phyloP scores from a whole-genome alignment of 2,888 invertebrate species.

The Idaea dimidiata region DNA sequence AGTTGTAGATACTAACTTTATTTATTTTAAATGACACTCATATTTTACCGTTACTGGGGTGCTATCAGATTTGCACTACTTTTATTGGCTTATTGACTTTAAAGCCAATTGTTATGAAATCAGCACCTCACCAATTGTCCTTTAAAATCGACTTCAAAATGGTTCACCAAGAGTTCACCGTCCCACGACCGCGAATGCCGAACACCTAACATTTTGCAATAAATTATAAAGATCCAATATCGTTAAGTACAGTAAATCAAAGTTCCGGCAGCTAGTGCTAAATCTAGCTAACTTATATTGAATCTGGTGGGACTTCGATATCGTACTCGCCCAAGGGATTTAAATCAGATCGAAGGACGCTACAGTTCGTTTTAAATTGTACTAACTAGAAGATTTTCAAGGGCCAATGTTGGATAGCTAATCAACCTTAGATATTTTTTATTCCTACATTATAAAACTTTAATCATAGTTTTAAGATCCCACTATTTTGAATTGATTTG shows the following conservation, averaged over 20 bases:
- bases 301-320: constrained; percentile 13
- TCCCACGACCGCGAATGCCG: constrained; percentile 58
- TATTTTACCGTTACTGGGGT: too few relatives aligned
- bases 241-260: constrained; percentile 71
- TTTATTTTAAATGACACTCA: too few relatives aligned
- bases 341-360: constrained; percentile 22
- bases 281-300: constrained; percentile 33
- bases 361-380: background rate
- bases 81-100: too few relatives aligned
- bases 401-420: background rate
- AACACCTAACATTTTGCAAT: constrained; percentile 46
- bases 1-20: too few relatives aligned
- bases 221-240: constrained; percentile 74
- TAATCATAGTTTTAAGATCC: too few relatives aligned
- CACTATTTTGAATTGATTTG: too few relatives aligned
- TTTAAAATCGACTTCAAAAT: background rate
- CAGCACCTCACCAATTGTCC: too few relatives aligned
- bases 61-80: too few relatives aligned
- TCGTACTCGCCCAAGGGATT: constrained; percentile 19
- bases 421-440: too few relatives aligned
- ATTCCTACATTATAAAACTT: too few relatives aligned
- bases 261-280: constrained; percentile 51
- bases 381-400: background rate
- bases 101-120: too few relatives aligned
- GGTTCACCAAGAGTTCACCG: background rate